Conservation (phyloP, 1,140 invertebrate genomes). For the Asbolus verrucosus region DNA sequence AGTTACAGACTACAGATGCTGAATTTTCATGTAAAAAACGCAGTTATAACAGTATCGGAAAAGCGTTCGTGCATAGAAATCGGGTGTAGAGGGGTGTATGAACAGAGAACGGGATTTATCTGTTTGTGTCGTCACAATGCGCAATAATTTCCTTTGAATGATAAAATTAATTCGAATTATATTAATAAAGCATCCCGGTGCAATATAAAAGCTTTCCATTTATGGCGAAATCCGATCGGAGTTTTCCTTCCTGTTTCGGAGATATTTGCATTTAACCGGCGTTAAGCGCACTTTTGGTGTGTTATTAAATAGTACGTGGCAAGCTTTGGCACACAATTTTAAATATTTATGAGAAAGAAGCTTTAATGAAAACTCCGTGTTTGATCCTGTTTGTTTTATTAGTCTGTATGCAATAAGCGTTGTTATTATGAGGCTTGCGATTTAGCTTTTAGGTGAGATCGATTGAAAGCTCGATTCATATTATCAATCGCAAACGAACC, state of each 20-base stretch:
- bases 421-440: background rate
- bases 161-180: slow-evolving; percentile 10
- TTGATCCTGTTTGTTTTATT: slow-evolving; percentile 25
- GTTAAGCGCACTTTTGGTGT: slow-evolving; percentile 17
- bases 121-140: background rate
- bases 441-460: background rate
- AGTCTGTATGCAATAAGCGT: background rate
- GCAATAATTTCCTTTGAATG: background rate
- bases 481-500: too few species aligned
- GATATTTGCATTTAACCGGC: slow-evolving; percentile 27
- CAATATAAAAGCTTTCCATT: background rate
- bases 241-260: slow-evolving; percentile 8
- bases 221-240: background rate
- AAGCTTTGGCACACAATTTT: slow-evolving; percentile 7
- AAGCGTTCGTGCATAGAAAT: background rate
- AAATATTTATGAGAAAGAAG: slow-evolving; percentile 40
- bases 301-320: slow-evolving; percentile 30
- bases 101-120: background rate
- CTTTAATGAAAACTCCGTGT: slow-evolving; percentile 10
- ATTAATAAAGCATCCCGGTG: slow-evolving; percentile 6
- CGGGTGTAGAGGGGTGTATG: background rate
- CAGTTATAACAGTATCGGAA: background rate
- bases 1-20: too few species aligned
- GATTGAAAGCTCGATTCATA: background rate
- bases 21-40: background rate